Conservation (phyloP, 2,797 vertebrate genomes). For the Discoglossus pictus region DNA sequence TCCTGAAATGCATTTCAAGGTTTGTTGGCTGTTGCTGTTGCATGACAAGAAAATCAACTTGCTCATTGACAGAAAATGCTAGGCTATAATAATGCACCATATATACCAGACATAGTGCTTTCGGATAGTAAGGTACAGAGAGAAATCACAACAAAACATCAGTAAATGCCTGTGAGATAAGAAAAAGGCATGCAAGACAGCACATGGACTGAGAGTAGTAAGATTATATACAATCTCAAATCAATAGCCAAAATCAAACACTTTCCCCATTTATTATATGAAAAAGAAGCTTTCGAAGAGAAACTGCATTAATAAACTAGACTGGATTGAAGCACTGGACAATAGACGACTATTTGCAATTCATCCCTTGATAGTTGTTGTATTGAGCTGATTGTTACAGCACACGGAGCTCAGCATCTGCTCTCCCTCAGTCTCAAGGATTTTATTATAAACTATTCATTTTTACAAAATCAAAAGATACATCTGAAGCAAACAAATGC, state of each 20-base stretch:
- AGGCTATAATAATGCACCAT: no score
- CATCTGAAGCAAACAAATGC: constrained; percentile 9
- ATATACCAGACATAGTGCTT: no score
- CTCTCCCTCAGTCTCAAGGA: constrained; percentile 34
- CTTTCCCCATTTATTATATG: constrained; percentile 36
- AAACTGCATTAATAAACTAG: constrained; percentile 30
- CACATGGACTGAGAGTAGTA: neutral
- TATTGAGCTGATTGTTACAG: constrained; percentile 31
- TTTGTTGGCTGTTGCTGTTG: no score
- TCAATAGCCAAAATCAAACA: constrained; percentile 38
- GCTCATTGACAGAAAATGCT: no score
- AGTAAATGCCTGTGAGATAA: constrained; percentile 15
- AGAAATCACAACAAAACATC: neutral
- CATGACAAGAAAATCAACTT: no score
- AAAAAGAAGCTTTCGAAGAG: constrained; percentile 27
- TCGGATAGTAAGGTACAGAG: no score
- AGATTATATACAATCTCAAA: constrained; percentile 29
- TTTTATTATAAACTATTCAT: constrained; percentile 34
- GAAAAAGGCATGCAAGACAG: constrained; percentile 8
- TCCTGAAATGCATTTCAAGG: no score
- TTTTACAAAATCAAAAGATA: constrained; percentile 28
- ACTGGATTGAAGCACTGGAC: constrained; percentile 30
- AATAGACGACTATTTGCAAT: constrained; percentile 43
- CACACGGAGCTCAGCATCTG: constrained; percentile 32
- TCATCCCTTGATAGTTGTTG: constrained; percentile 38